These are phyloP conservation scores for Bradypodion ventrale DNA, from an alignment of 2,797 vertebrate genomes.

Conservation along the genomic window DNA sequence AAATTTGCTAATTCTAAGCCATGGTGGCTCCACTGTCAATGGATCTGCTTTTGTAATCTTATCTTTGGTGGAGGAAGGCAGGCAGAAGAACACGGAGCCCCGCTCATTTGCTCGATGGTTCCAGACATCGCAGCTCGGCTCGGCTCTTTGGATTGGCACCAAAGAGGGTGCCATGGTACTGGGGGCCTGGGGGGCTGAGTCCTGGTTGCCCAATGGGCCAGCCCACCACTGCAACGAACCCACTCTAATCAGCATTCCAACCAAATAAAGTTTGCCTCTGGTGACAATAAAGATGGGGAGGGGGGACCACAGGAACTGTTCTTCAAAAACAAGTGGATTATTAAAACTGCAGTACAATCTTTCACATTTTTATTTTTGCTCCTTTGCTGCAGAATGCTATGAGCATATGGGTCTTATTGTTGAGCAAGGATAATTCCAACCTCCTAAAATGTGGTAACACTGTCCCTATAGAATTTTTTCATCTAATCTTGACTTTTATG, in stretches of 20 bases:
- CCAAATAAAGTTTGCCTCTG: slow-evolving; percentile 7
- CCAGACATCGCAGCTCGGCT: no score
- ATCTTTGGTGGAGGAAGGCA: no score
- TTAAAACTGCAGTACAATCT: neutral
- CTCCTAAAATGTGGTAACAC: slow-evolving; percentile 13
- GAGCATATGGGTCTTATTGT: slow-evolving; percentile 29
- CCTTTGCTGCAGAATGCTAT: slow-evolving; percentile 11
- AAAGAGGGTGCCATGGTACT: no score
- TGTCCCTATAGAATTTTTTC: slow-evolving; percentile 42
- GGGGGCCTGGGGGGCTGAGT: no score
- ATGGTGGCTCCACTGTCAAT: no score
- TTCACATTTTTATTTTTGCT: neutral
- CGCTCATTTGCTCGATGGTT: no score
- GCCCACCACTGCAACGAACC: slow-evolving; percentile 14
- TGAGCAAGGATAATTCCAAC: slow-evolving; percentile 25
- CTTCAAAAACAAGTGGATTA: slow-evolving; percentile 28
- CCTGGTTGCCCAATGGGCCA: no score
- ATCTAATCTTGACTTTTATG: slow-evolving; percentile 40
- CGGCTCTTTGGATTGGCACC: no score
- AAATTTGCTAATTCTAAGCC: no score
- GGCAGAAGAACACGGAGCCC: no score
- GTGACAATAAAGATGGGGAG: slow-evolving; percentile 11
- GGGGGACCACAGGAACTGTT: neutral
- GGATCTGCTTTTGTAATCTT: no score
- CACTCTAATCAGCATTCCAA: slow-evolving; percentile 5